Evolutionary conservation across 2,113 vertebrate species (phyloP).

Genomic region (Meriones unguiculatus): DNA sequence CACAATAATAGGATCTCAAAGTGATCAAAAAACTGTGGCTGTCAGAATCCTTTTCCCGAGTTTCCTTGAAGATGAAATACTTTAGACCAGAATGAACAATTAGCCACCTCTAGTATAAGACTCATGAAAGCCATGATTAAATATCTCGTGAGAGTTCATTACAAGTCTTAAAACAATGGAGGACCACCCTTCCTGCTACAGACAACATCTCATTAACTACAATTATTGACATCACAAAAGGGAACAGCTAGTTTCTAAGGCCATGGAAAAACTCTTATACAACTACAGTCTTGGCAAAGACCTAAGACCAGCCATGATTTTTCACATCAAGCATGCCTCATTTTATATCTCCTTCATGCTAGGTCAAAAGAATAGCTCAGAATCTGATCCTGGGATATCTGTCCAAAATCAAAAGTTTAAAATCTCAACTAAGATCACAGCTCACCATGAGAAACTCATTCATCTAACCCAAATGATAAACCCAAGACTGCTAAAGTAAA

Average conservation of each 20-base stretch:
- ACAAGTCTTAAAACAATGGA: neutral
- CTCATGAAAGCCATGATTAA: neutral
- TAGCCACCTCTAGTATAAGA: neutral
- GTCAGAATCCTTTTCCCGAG: neutral
- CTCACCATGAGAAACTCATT: neutral
- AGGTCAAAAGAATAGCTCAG: neutral
- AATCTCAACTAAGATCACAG: neutral
- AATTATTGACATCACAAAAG: neutral
- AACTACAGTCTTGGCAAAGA: neutral
- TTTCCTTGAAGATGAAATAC: conserved; percentile 2
- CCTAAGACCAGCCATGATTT: neutral
- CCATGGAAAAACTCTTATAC: neutral
- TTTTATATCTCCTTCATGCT: neutral
- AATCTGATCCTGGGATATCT: neutral
- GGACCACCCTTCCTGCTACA: neutral
- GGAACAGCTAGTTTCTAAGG: neutral
- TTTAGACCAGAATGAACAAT: neutral
- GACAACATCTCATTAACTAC: neutral
- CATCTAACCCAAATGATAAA: neutral
- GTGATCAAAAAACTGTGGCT: neutral
- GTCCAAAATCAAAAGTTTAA: neutral
- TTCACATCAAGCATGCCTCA: neutral
- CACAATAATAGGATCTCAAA: neutral
- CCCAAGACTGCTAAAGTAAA: neutral
- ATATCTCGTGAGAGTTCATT: neutral